A percentile compares a stretch with the other conserved stretches of the same genome.
Evolutionary conservation across 2,888 invertebrate genomes (phyloP).

Genomic region (Acleris sparsana): DNA sequence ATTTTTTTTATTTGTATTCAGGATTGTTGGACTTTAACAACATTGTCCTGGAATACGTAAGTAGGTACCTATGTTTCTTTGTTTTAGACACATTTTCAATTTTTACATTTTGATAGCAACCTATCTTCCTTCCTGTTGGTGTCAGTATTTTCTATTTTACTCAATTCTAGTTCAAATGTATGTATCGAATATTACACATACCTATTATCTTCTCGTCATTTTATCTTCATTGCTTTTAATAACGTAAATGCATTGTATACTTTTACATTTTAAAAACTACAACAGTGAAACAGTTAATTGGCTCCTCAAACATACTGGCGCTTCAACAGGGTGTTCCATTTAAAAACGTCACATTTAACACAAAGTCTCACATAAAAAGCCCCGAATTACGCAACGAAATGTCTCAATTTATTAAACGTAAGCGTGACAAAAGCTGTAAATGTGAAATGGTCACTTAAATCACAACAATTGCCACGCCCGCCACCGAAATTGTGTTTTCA

Average conservation of each 20-base stretch:
- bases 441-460: conserved; percentile 67
- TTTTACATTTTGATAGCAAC: too few species aligned
- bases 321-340: conserved; percentile 15
- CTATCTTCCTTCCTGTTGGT: too few species aligned
- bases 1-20: not conserved
- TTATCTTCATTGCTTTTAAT: too few species aligned
- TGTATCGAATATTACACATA: too few species aligned
- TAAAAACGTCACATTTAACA: conserved; percentile 45
- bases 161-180: too few species aligned
- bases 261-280: not conserved
- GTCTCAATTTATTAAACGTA: conserved; percentile 69
- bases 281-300: conserved; percentile 28
- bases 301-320: conserved; percentile 19
- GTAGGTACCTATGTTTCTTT: too few species aligned
- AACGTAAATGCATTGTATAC: too few species aligned
- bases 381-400: conserved; percentile 58
- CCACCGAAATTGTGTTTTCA: conserved; percentile 64
- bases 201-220: too few species aligned
- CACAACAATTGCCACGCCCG: conserved; percentile 64
- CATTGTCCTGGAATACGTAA: too few species aligned
- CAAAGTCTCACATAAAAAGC: conserved; percentile 51
- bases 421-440: conserved; percentile 73
- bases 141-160: too few species aligned
- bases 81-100: too few species aligned
- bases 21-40: too few species aligned